Conservation (phyloP, 2,888 invertebrate genomes). For the Drosophila crucigera region DNA sequence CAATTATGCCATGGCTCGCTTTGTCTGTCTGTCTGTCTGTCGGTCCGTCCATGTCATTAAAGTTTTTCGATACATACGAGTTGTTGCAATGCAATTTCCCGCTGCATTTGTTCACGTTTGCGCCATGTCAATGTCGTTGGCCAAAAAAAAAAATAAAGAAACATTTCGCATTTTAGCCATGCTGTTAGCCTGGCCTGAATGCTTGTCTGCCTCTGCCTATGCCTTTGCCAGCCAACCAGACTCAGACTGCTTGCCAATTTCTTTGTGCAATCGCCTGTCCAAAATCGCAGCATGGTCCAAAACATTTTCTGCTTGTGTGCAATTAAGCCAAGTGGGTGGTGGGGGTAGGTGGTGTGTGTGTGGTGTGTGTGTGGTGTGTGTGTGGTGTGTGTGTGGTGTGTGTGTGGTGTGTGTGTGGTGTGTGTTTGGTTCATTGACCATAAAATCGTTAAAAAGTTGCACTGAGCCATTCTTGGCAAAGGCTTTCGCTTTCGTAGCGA, state of each 20-base stretch:
- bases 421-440: conserved; percentile 44
- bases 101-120: conserved; percentile 60
- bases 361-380: neutral
- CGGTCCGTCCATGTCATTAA: conserved; percentile 1
- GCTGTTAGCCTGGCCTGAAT: conserved; percentile 31
- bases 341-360: neutral
- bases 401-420: neutral
- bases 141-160: conserved; percentile 52
- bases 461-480: conserved; percentile 45
- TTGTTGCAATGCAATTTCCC: conserved; percentile 34
- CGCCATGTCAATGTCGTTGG: conserved; percentile 55
- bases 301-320: conserved; percentile 31
- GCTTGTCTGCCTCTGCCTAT: conserved; percentile 4
- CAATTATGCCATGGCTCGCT: conserved; percentile 17
- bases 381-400: conserved; percentile 27
- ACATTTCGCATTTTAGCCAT: conserved; percentile 52
- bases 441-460: conserved; percentile 23
- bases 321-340: conserved; percentile 29
- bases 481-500: conserved; percentile 42
- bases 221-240: conserved; percentile 4
- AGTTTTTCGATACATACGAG: conserved; percentile 6
- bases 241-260: conserved; percentile 63
- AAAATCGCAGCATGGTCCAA: conserved; percentile 46
- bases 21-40: no score
- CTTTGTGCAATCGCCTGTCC: conserved; percentile 73